Base-by-base conservation (phyloP, 2,113 vertebrate species). In the Calyptomena viridis region DNA sequence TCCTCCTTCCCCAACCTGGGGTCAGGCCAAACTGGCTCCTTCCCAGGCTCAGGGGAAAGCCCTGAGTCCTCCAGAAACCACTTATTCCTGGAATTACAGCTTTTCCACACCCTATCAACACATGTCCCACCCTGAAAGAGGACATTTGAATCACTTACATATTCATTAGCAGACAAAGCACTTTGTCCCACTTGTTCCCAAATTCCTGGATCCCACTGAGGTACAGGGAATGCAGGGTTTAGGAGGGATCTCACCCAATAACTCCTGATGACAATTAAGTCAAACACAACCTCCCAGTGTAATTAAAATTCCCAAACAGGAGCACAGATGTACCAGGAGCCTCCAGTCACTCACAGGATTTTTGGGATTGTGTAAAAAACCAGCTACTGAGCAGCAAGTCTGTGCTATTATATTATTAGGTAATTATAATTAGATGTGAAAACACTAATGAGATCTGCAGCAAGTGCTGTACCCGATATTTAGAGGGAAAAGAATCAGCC, bases 251-350 rank as follows among this genome's bases (percentile, higher is more conserved):
- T 80, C 82, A 59, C 68, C 92, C 85, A 90, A 14, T 42, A 60
- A 80, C 74, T 44, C 53, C 93, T 77, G 83, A 58, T 42, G 82
- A 85, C 87, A 97, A 96, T 94, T 90, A 92, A 92, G 52, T 24
- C 59, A 89, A 97, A 97, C 47, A 88, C 68, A 82, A 85, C 72
- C 28, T 42, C 82, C 89, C 91, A 55, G 35, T n/a, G 94, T 89
- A 96, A 96, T 94, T 96, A 95, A 88, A 95, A 95, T 82, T 84
- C 95, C 89, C 86, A 84, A 68, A 91, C 93, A 96, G 76, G 8
- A 94, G 82, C 84, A 30, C 52, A 90, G 78, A 96, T 95, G 89
- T 82, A 77, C 84, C 80, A 58, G 3, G 93, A 91, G 87, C 87
- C 74, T 80, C 59, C 87, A 91, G 9, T 60, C 75, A 52, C 80